Evolutionary conservation across 2,888 invertebrate genomes (phyloP), one percentile per base, ranked within the genome.

Genomic region (Scaptodrosophila latifasciaeformis): DNA sequence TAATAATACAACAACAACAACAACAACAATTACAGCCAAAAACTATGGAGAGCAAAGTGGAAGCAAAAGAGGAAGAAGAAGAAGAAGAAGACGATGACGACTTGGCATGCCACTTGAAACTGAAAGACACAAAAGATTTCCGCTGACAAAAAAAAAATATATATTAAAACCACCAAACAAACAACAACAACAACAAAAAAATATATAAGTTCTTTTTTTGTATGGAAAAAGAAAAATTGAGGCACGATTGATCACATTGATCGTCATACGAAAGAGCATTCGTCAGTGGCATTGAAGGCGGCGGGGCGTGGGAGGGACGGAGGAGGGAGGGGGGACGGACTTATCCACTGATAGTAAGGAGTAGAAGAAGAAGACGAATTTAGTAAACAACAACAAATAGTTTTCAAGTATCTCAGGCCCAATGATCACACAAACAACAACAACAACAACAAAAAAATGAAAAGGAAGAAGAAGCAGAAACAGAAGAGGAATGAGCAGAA

Each of bases 181-280:
- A 39, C 19, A 18, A 18, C 6, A 39, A 21, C 18, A 52, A 29
- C 6, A 24, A 15, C 24, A 19, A 40, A n/a, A 40, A n/a, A 9
- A 24, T 21, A 37, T n/a, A n/a, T n/a, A n/a, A n/a, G n/a, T n/a
- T n/a, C n/a, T n/a, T n/a, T n/a, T n/a, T n/a, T n/a, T n/a, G 53
- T 51, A 53, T 35, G 53, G 46, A 54, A 40, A 37, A 64, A 70
- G 59, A 76, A 74, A 70, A 75, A 74, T 74, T 72, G 77, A 74
- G 77, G 77, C 67, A 59, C 72, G 74, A 74, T 74, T 74, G 72
- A 74, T 74, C 72, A 68, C 70, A 77, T 72, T 72, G 72, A 72
- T 72, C 70, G 72, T 63, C 50, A 35, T 29, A 37, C 44, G 40
- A n/a, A 44, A 27, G 5, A 27, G 27, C n/a, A n/a, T n/a, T n/a